These are phyloP conservation scores for Podarcis cretensis DNA, from an alignment of 2,113 vertebrate species.

Conservation along the genomic window DNA sequence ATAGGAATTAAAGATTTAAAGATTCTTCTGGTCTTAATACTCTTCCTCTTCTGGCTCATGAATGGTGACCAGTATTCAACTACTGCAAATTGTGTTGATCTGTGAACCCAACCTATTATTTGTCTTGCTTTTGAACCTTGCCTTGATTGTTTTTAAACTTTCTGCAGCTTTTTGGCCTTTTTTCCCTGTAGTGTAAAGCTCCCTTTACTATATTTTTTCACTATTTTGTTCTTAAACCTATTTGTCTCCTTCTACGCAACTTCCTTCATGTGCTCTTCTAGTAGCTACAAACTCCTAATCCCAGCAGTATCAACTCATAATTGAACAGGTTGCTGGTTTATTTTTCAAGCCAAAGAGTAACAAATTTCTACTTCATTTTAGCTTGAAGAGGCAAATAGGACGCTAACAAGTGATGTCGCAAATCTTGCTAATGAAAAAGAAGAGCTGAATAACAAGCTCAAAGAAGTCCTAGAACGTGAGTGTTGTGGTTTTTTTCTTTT, in stretches of 20 bases:
- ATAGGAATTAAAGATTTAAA: not conserved
- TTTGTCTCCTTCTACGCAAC: not conserved
- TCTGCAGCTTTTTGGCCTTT: not conserved
- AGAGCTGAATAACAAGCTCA: constrained; percentile 95
- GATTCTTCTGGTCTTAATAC: not conserved
- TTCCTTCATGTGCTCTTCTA: not conserved
- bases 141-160: not conserved
- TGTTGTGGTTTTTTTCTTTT: constrained; percentile 28
- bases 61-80: not conserved
- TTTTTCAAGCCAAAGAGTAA: not conserved
- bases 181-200: not conserved
- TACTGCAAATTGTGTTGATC: not conserved
- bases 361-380: constrained; percentile 54
- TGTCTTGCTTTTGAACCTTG: not conserved
- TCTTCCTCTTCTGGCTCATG: not conserved
- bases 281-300: not conserved
- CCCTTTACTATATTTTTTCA: not conserved
- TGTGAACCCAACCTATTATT: not conserved
- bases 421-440: constrained; percentile 98
- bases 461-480: constrained; percentile 89
- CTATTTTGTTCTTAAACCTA: not conserved
- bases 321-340: not conserved
- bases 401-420: constrained; percentile 93
- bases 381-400: constrained; percentile 97
- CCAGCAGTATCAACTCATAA: not conserved